phyloP scores from a whole-genome alignment of 2,888 invertebrate species.

The Melipona beecheii region DNA sequence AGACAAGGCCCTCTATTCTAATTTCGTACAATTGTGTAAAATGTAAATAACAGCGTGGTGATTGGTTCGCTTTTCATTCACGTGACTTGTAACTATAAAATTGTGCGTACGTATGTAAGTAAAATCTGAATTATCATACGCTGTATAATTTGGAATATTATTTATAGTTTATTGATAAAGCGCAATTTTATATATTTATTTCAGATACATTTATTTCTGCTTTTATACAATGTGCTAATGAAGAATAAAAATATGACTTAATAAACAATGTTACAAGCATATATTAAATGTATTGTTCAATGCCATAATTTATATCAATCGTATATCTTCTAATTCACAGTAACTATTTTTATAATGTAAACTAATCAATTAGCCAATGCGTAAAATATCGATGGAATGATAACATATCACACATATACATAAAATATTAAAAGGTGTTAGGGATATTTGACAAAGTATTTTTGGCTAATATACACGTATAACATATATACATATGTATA shows the following conservation, averaged over 20 bases:
- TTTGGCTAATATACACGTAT: neutral
- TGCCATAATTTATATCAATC: too few species aligned
- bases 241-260: constrained; percentile 22
- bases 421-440: too few species aligned
- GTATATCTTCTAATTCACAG: neutral
- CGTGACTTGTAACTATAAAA: constrained; percentile 13
- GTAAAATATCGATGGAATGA: neutral
- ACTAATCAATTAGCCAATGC: neutral
- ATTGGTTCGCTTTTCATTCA: constrained; percentile 19
- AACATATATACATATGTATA: neutral
- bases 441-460: neutral
- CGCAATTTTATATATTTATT: neutral
- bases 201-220: constrained; percentile 1
- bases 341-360: neutral
- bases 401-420: neutral
- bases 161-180: neutral
- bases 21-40: constrained; percentile 20
- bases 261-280: too few species aligned
- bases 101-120: neutral
- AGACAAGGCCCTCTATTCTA: constrained; percentile 18
- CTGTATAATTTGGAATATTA: neutral
- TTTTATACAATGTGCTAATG: neutral
- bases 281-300: too few species aligned
- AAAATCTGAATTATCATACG: neutral
- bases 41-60: neutral